Base-by-base conservation (phyloP, 2,888 invertebrate species). In the Ectobius pallidus region DNA sequence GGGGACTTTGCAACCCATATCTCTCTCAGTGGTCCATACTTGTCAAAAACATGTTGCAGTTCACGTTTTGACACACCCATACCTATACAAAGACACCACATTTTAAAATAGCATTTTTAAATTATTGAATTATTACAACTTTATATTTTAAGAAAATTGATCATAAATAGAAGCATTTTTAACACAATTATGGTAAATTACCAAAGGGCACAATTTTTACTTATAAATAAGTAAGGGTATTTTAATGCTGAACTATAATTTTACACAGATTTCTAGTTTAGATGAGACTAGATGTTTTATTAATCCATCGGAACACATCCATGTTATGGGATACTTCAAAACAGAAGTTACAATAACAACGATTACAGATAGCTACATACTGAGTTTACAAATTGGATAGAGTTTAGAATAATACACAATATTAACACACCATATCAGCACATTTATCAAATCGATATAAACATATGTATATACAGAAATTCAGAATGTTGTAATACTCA, bases 1-100 rank as follows among this genome's bases (percentile, higher is more conserved):
- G 87, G 86, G 76, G 86, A 87, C 75, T 85, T 84, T 0, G 87
- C 87, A 80, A 88, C 83, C 87, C 87, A 88, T 4, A 87, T 84
- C 78, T 88, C 88, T 75, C 83, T 82, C 20, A 87, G 77, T 22
- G 81, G 81, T 1, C 87, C 88, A 79, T 83, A 87, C 74, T 85
- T 86, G 32, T 85, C 82, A 80, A 87, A 88, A 1, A 84, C 80
- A 77, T 84, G 84, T 77, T 86, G 86, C 75, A 88, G 79, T 77
- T 87, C 87, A 44, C 83, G 79, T 78, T 86, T 86, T 58, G 85
- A 81, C 3, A 85, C 83, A 75, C 85, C 85, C 72, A 85, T 84
- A n/a, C 85, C 81, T 42, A 34, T 22, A 52, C 55, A 34, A 16
- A 58, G n/a, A n/a, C n/a, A 18, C 22, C 34, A 9, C 49, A 44